A percentile compares a stretch with the other conserved stretches of the same genome.
phyloP scores from a whole-genome alignment of 2,797 vertebrate genomes.

The Alauda arvensis region DNA sequence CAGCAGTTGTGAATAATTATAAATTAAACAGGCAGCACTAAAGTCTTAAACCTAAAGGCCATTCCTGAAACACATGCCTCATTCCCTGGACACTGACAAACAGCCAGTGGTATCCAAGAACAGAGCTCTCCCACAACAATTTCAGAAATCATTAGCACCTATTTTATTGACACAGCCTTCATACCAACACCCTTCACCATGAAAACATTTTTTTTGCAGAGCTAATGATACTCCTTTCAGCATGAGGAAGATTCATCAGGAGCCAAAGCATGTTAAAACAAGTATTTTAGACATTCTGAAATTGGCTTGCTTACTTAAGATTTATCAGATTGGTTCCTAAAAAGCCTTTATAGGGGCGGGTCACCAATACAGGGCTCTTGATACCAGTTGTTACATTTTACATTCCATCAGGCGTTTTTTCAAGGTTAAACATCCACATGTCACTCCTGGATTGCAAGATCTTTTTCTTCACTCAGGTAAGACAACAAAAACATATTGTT shows the following conservation, averaged over 20 bases:
- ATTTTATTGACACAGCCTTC: background rate
- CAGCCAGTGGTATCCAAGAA: background rate
- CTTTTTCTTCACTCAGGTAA: background rate
- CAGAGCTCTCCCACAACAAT: background rate
- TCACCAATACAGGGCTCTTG: background rate
- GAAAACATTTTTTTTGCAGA: background rate
- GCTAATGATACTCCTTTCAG: background rate
- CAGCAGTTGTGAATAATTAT: background rate
- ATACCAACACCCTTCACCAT: background rate
- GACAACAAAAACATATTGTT: background rate
- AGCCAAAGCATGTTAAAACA: slow-evolving; percentile 1
- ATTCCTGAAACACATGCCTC: background rate
- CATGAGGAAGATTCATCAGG: background rate
- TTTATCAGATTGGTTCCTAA: background rate
- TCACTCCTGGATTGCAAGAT: background rate
- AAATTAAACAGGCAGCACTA: background rate
- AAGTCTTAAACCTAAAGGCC: background rate
- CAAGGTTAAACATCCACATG: background rate
- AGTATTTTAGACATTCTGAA: background rate
- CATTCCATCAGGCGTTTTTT: background rate
- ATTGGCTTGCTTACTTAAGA: background rate
- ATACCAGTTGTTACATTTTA: background rate
- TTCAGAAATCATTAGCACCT: background rate
- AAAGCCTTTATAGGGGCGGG: background rate
- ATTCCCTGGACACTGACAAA: background rate